Evolutionary conservation across 2,888 invertebrate genomes (phyloP).

Genomic region (Nomada flava): DNA sequence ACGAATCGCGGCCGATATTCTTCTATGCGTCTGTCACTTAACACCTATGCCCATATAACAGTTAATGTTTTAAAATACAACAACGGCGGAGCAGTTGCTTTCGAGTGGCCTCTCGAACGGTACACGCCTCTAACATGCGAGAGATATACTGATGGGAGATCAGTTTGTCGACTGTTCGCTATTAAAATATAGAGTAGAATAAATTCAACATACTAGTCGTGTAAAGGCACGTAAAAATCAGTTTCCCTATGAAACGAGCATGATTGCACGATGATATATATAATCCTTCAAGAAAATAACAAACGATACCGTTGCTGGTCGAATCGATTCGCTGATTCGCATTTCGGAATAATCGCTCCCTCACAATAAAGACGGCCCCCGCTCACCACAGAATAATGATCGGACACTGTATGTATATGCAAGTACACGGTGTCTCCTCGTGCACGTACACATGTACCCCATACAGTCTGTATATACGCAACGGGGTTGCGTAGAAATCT

Average conservation of each 20-base stretch:
- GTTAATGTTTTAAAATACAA: conserved; percentile 69
- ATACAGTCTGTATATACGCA: conserved; percentile 59
- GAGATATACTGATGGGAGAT: conserved; percentile 57
- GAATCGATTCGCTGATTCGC: conserved; percentile 60
- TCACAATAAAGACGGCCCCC: conserved; percentile 8
- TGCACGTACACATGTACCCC: conserved; percentile 62
- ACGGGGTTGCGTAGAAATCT: conserved; percentile 57
- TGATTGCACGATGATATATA: conserved; percentile 63
- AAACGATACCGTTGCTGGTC: conserved; percentile 59
- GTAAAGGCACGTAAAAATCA: conserved; percentile 73
- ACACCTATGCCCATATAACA: conserved; percentile 61
- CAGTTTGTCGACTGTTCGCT: conserved; percentile 58
- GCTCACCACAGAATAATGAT: conserved; percentile 72
- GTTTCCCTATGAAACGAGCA: conserved; percentile 68
- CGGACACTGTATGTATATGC: conserved; percentile 68
- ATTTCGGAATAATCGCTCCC: conserved; percentile 35
- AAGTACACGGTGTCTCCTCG: conserved; percentile 54
- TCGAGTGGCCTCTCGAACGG: conserved; percentile 43
- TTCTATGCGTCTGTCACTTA: conserved; percentile 50
- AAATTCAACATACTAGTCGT: conserved; percentile 68
- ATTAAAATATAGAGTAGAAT: conserved; percentile 67
- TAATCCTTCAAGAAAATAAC: conserved; percentile 61
- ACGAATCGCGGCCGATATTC: conserved; percentile 6
- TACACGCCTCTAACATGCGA: conserved; percentile 49
- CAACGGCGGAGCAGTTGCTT: conserved; percentile 61